Conservation (phyloP, 2,888 invertebrate genomes). For the Tyria jacobaeae region DNA sequence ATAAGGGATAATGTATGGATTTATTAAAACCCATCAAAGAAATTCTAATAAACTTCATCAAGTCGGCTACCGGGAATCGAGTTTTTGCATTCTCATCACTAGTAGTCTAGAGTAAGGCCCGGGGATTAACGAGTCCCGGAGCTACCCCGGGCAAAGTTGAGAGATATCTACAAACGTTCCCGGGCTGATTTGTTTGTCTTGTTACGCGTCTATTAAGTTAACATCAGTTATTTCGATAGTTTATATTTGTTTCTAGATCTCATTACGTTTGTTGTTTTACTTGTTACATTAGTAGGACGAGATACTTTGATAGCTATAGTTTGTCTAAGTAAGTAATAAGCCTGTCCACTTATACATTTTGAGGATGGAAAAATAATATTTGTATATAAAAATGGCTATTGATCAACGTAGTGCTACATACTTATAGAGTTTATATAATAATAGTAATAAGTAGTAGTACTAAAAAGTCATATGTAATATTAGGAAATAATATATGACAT, state of each 20-base stretch:
- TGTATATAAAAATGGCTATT: too few relatives aligned
- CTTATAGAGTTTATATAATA: too few relatives aligned
- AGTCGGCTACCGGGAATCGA: slow-evolving; percentile 14
- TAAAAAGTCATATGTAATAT: too few relatives aligned
- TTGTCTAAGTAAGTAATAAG: not conserved
- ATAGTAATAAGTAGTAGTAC: too few relatives aligned
- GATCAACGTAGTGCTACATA: too few relatives aligned
- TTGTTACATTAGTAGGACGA: not conserved
- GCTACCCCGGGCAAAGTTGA: slow-evolving; percentile 48
- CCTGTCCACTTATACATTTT: not conserved
- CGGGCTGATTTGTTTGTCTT: slow-evolving; percentile 54
- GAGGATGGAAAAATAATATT: too few relatives aligned
- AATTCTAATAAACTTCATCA: slow-evolving; percentile 16
- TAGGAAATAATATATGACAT: too few relatives aligned
- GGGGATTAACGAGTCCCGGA: slow-evolving; percentile 57
- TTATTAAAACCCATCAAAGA: slow-evolving; percentile 19
- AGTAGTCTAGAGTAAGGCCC: slow-evolving; percentile 29
- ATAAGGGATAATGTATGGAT: too few relatives aligned
- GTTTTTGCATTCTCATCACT: slow-evolving; percentile 38
- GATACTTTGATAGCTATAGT: not conserved
- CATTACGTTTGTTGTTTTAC: slow-evolving; percentile 12
- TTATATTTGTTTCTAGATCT: slow-evolving; percentile 23
- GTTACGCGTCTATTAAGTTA: slow-evolving; percentile 55
- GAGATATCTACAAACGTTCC: slow-evolving; percentile 53
- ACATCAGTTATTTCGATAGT: slow-evolving; percentile 50